phyloP scores from a whole-genome alignment of 2,113 vertebrate genomes.

The Artemisiospiza belli region DNA sequence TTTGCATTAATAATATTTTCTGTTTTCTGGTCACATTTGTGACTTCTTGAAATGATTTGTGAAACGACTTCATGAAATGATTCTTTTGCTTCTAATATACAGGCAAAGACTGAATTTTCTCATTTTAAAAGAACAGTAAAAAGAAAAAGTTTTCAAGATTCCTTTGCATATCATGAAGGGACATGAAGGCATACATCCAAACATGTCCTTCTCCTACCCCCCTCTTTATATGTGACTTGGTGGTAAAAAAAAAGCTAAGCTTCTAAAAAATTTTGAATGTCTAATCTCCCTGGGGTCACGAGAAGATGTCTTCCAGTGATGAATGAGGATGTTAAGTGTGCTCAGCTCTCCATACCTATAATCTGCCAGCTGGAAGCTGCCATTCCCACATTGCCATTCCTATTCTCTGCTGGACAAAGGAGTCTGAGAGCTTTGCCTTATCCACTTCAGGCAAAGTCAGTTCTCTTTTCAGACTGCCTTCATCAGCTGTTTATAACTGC shows the following conservation, averaged over 20 bases:
- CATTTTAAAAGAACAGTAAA: neutral
- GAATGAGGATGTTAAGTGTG: neutral
- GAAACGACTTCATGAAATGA: neutral
- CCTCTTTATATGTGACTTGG: neutral
- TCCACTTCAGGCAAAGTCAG: constrained; percentile 1
- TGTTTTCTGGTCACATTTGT: neutral
- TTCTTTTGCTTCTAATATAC: neutral
- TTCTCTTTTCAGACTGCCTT: neutral
- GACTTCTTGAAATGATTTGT: neutral
- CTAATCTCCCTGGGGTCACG: accelerated
- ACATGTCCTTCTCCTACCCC: neutral
- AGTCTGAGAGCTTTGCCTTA: constrained; percentile 1
- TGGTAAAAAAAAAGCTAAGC: neutral
- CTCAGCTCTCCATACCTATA: neutral
- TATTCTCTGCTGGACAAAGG: neutral
- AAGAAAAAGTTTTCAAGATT: neutral
- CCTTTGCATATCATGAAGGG: neutral
- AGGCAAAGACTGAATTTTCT: neutral
- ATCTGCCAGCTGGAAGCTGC: neutral
- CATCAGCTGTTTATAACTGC: neutral
- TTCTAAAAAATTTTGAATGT: neutral
- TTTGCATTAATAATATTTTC: neutral
- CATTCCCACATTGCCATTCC: constrained; percentile 5
- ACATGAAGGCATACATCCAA: neutral
- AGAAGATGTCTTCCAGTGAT: neutral